Evolutionary conservation across 2,888 invertebrate species (phyloP), one percentile per base, ranked within the genome.

Genomic region (Drosophila trichaetosa): DNA sequence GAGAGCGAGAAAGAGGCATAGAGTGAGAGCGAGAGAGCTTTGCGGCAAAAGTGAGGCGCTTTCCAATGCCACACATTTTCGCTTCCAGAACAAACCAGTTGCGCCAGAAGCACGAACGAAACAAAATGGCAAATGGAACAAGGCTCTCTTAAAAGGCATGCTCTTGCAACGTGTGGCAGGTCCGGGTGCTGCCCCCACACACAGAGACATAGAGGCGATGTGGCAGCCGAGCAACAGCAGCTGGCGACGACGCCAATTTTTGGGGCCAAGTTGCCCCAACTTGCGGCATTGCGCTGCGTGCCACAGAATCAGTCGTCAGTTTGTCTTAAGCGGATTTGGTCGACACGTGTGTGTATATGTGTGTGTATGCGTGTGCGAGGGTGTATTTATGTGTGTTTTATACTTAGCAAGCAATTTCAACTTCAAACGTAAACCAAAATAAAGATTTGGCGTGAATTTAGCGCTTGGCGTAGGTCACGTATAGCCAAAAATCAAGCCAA

Each of bases 241-340:
- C 49, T 21, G 49, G 29, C 49, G 51, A 71, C 71, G 76, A 76
- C 76, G 66, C 36, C 52, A 61, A 68, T 78, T 79, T 79, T 79
- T 76, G 79, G 79, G 79, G 72, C 74, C 71, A 77, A 75, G 75
- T 76, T 73, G 79, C 76, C 79, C 83, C 85, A 85, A 86, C 79
- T 85, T 81, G 84, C 74, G 68, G 72, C 72, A 61, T 33, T 57
- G 79, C 74, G 69, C 56, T 61, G 79, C 73, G 70, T 79, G 79
- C 66, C 81, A 76, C 82, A 80, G 87, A 87, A 87, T 90, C 87
- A 90, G 91, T 90, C 90, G 91, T 90, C 82, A 85, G 89, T 91
- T 84, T 88, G 87, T 87, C 87, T 84, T 87, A 90, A 91, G 87
- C 89, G 87, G 83, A 86, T 90, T 87, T 82, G 88, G 91, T 84